Percentiles rank a stretch among this genome's conserved stretches.
These are phyloP conservation scores for Liodrosophila aerea DNA, from an alignment of 2,888 invertebrate species.

Conservation along the genomic window DNA sequence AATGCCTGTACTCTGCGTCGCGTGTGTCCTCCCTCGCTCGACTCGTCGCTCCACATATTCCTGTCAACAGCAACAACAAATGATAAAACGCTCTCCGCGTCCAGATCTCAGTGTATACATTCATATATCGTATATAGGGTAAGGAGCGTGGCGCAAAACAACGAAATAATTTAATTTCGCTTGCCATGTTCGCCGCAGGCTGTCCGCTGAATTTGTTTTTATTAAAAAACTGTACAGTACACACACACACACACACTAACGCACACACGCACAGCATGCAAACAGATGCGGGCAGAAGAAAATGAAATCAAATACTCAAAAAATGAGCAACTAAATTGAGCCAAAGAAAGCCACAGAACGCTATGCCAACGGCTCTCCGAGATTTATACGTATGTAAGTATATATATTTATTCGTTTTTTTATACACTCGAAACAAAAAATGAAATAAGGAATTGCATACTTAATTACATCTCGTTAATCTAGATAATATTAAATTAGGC, in stretches of 20 bases:
- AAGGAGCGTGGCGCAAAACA: slow-evolving; percentile 38
- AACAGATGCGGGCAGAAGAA: slow-evolving; percentile 34
- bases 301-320: slow-evolving; percentile 76
- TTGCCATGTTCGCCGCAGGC: slow-evolving; percentile 75
- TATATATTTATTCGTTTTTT: slow-evolving; percentile 3
- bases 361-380: slow-evolving; percentile 31
- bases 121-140: background rate
- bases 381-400: slow-evolving; percentile 12
- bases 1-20: slow-evolving; percentile 40
- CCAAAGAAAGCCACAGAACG: slow-evolving; percentile 29
- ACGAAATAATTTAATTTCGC: slow-evolving; percentile 74
- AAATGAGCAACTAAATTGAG: slow-evolving; percentile 61
- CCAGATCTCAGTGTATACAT: slow-evolving; percentile 46
- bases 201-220: slow-evolving; percentile 73
- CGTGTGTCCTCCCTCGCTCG: background rate
- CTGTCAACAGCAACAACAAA: slow-evolving; percentile 63
- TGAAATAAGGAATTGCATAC: too few species aligned
- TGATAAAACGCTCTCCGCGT: slow-evolving; percentile 70
- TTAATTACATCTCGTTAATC: too few species aligned
- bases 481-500: too few species aligned
- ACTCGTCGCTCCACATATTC: slow-evolving; percentile 26
- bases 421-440: too few species aligned
- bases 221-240: slow-evolving; percentile 67
- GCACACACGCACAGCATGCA: slow-evolving; percentile 19
- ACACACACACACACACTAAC: slow-evolving; percentile 21